Conservation (phyloP, 2,113 vertebrate genomes). For the Rafetus swinhoei region DNA sequence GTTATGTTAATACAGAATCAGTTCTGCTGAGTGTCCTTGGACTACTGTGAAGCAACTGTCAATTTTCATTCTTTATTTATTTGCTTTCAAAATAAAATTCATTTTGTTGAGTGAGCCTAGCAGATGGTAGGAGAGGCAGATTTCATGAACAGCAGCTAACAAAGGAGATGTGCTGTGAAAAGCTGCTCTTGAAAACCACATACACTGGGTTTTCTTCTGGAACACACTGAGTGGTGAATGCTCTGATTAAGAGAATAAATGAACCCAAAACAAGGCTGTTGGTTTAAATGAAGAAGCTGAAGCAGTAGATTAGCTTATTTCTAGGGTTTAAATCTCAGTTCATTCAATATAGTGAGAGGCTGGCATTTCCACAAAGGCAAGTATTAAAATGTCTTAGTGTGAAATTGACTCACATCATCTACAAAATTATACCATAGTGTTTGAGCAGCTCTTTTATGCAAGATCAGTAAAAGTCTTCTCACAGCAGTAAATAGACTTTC, state of each 20-base stretch:
- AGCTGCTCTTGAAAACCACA: background rate
- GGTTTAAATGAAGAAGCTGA: background rate
- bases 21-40: background rate
- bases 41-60: background rate
- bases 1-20: background rate
- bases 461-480: background rate
- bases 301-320: background rate
- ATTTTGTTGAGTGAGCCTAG: background rate
- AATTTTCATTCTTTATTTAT: background rate
- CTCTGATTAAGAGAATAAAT: background rate
- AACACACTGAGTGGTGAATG: background rate
- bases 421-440: background rate
- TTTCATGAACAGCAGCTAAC: background rate
- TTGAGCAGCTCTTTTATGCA: background rate
- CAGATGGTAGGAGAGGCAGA: background rate
- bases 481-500: background rate
- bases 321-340: background rate
- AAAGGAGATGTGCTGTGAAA: background rate
- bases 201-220: accelerated
- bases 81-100: background rate
- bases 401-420: background rate
- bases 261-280: background rate
- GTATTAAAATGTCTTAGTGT: background rate
- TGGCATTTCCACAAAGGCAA: background rate
- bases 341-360: background rate